phyloP scores from a whole-genome alignment of 2,797 vertebrate genomes.

The Lepidocolaptes lacrymiger region DNA sequence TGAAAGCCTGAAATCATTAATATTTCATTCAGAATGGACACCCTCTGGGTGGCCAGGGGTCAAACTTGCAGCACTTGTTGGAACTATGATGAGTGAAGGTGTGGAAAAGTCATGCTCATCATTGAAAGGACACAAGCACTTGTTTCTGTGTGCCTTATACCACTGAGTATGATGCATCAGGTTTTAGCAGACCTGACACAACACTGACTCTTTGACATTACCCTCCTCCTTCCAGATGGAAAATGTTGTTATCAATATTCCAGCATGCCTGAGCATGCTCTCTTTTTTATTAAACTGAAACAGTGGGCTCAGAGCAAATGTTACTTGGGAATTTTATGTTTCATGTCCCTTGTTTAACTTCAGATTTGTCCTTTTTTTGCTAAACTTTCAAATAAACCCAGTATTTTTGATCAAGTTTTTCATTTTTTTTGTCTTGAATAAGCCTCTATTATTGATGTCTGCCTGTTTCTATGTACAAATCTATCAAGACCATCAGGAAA shows the following conservation, averaged over 20 bases:
- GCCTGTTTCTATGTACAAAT: slow-evolving; percentile 49
- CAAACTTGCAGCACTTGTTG: neutral
- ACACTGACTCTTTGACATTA: neutral
- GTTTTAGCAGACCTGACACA: neutral
- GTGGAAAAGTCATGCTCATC: neutral
- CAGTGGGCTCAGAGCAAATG: slow-evolving; percentile 15
- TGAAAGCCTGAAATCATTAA: neutral
- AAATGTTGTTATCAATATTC: slow-evolving; percentile 6
- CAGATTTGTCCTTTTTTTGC: neutral
- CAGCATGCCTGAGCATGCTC: neutral
- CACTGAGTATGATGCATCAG: neutral
- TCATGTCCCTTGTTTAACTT: neutral
- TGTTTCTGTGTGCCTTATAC: neutral
- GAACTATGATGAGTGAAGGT: neutral
- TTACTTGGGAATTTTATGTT: neutral
- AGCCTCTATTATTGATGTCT: slow-evolving; percentile 14
- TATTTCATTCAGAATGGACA: neutral
- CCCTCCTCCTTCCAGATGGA: neutral
- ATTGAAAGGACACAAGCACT: neutral
- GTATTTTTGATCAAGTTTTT: slow-evolving; percentile 17
- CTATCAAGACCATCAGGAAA: slow-evolving; percentile 70
- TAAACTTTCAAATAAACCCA: neutral
- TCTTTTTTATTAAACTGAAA: slow-evolving; percentile 10
- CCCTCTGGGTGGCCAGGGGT: neutral
- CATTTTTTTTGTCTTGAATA: slow-evolving; percentile 32